These are phyloP conservation scores for Catostylus mosaicus DNA, from an alignment of 30 jellyfish, hydroid and myxozoan genomes.

Conservation along the genomic window DNA sequence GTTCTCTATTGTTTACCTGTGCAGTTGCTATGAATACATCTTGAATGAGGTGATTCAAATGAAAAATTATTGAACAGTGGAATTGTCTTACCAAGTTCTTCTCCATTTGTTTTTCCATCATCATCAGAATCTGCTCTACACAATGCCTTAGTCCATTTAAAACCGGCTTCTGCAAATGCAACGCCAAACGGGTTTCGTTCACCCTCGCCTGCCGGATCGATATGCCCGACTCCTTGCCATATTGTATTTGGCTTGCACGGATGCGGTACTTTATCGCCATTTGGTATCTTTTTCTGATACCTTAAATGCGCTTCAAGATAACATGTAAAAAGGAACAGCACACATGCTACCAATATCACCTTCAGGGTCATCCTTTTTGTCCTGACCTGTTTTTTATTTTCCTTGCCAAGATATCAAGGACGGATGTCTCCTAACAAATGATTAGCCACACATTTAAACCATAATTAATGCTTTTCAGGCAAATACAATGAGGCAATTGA, in stretches of 20 bases:
- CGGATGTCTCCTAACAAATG: too few species aligned
- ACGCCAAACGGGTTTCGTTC: constrained; percentile 70
- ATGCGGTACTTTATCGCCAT: constrained; percentile 66
- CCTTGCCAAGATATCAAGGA: too few species aligned
- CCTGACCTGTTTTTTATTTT: too few species aligned
- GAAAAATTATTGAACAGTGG: neutral
- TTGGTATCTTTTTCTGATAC: constrained; percentile 71
- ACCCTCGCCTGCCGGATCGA: constrained; percentile 59
- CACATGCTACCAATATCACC: too few species aligned
- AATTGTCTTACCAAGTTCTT: constrained; percentile 75
- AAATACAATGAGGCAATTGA: too few species aligned
- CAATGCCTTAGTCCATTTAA: constrained; percentile 62
- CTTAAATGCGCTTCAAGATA: too few species aligned
- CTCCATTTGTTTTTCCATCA: constrained; percentile 72
- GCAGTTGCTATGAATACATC: too few species aligned
- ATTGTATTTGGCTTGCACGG: constrained; percentile 64
- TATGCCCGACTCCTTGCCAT: constrained; percentile 76
- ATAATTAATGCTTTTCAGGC: too few species aligned
- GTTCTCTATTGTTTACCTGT: too few species aligned
- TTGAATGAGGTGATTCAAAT: neutral
- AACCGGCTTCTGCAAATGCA: constrained; percentile 58
- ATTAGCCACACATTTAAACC: too few species aligned
- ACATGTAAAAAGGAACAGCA: too few species aligned
- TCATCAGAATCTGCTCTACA: constrained; percentile 72
- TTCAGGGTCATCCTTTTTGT: too few species aligned